Evolutionary conservation across 92 coral and sea anemone genomes (phyloP).

Genomic region (Epizoanthus rinbou): DNA sequence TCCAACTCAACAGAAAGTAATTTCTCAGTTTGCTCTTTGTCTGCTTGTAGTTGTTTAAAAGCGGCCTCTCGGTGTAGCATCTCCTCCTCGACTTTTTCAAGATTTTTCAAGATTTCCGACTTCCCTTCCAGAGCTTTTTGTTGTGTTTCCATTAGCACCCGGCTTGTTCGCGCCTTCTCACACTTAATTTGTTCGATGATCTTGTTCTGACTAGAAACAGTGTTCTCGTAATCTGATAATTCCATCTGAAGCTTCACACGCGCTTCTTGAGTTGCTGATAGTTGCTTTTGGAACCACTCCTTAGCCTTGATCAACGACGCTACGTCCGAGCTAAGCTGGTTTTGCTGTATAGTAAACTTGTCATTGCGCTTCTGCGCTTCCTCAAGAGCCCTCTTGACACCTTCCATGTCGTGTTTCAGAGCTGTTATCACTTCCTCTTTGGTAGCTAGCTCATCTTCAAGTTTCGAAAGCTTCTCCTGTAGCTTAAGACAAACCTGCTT

Average conservation of each 20-base stretch:
- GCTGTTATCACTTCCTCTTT: slow-evolving; percentile 46
- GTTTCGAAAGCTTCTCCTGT: slow-evolving; percentile 46
- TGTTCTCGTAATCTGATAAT: slow-evolving; percentile 62
- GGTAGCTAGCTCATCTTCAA: slow-evolving; percentile 52
- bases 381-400: slow-evolving; percentile 45
- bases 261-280: slow-evolving; percentile 69
- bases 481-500: slow-evolving; percentile 58
- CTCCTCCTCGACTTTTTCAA: slow-evolving; percentile 76
- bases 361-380: slow-evolving; percentile 56
- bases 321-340: slow-evolving; percentile 61
- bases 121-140: slow-evolving; percentile 85
- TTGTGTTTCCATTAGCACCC: slow-evolving; percentile 70
- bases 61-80: slow-evolving; percentile 63
- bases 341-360: slow-evolving; percentile 51
- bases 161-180: slow-evolving; percentile 75
- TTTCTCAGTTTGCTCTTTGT: slow-evolving; percentile 60
- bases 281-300: slow-evolving; percentile 75
- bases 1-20: slow-evolving; percentile 57
- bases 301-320: slow-evolving; percentile 68
- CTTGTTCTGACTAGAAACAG: slow-evolving; percentile 58
- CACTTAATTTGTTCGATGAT: slow-evolving; percentile 67
- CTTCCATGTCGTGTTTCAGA: slow-evolving; percentile 60
- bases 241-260: slow-evolving; percentile 76
- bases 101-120: slow-evolving; percentile 69
- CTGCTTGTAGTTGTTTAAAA: slow-evolving; percentile 61